A percentile compares a stretch with the other conserved stretches of the same genome.
phyloP scores from a whole-genome alignment of 2,888 invertebrate genomes.

The Taphrorychus bicolor region DNA sequence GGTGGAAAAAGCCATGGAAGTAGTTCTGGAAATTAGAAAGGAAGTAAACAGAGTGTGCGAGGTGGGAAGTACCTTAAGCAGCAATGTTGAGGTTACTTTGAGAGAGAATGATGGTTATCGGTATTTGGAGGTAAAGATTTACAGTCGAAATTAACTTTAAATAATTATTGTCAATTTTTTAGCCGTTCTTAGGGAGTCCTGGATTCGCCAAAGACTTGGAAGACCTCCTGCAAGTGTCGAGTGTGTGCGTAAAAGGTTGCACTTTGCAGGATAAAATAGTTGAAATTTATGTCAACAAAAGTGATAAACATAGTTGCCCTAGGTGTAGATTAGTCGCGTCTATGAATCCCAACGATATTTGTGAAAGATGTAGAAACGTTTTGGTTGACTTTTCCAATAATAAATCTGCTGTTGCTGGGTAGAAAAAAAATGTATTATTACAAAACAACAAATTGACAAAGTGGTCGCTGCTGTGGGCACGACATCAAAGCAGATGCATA shows the following conservation, averaged over 20 bases:
- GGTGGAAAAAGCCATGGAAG: conserved; percentile 59
- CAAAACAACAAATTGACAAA: no score
- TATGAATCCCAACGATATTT: conserved; percentile 62
- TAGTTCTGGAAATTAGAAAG: conserved; percentile 62
- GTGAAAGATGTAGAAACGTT: conserved; percentile 61
- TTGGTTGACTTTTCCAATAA: conserved; percentile 43
- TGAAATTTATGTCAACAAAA: conserved; percentile 60
- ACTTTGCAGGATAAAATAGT: not conserved
- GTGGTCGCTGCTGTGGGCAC: no score
- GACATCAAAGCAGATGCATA: no score
- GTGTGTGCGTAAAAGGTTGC: not conserved
- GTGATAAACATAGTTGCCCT: conserved; percentile 63
- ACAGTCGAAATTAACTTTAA: not conserved
- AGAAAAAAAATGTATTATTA: no score
- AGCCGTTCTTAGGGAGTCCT: conserved; percentile 44
- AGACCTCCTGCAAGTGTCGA: conserved; percentile 74
- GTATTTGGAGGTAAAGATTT: conserved; percentile 29
- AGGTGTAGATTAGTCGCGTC: conserved; percentile 70
- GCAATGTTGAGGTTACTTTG: conserved; percentile 26
- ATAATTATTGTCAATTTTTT: not conserved
- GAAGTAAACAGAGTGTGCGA: conserved; percentile 61
- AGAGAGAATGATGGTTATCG: conserved; percentile 13
- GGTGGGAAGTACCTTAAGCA: conserved; percentile 42
- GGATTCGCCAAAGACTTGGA: conserved; percentile 66
- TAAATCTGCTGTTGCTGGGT: conserved; percentile 43